Base-by-base conservation (phyloP, 1,140 invertebrate genomes). In the Rhyzopertha dominica region DNA sequence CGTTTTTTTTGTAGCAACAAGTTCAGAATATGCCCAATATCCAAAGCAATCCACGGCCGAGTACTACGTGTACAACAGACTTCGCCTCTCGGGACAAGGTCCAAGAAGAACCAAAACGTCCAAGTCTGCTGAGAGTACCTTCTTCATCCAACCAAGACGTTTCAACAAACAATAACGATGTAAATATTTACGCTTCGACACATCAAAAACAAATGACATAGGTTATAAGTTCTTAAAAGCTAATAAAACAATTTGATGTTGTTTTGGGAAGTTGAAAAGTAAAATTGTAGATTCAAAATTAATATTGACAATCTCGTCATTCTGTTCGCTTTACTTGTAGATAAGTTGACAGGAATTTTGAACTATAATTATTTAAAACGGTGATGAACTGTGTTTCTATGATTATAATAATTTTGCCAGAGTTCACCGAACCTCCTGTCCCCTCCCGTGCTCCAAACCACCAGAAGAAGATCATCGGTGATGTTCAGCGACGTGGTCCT, bases 401-500 rank as follows among this genome's bases (percentile, higher is more conserved):
- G n/a, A n/a, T n/a, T n/a, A n/a, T n/a, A n/a, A n/a, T n/a, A n/a
- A n/a, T n/a, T 32, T 35, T 53, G 58, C 14, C 28, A 63, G 59
- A 63, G 58, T 34, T 49, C 59, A 19, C 64, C 74, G 4, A 73
- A 74, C 43, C 65, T 80, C 32, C 63, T 82, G 41, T 74, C 80
- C 10, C 83, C 82, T 40, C 79, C 81, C 19, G 74, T 79, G 31
- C 69, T 50, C 4, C 51, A 53, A 12, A 55, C 50, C 31, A 56
- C 72, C 22, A 69, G 78, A 34, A 75, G 87, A 17, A 72, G 85
- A 24, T 88, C 86, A 20, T 87, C 84, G 44, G 87, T 91, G 18
- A 89, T 90, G 85, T 91, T 90, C 68, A 89, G 83, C 58, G 85
- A 90, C 57, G 84, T 87, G 7, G 81, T 89, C 20, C 68, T 89